Evolutionary conservation across 92 coral and sea anemone species (phyloP), one percentile per base, ranked within the genome.

Genomic region (Epizoanthus scotinus): DNA sequence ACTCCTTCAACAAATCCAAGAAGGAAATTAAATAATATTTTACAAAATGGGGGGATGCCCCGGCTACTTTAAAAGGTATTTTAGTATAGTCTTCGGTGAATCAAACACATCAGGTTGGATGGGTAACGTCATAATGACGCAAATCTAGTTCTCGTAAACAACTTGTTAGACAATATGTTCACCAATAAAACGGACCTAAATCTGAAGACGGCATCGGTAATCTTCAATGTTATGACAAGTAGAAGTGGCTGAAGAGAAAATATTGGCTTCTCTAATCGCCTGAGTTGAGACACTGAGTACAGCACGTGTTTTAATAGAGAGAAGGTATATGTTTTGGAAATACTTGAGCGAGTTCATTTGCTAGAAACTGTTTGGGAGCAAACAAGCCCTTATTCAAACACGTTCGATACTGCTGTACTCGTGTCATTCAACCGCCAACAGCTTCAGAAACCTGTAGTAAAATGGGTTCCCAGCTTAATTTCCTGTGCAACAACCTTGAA

Each of bases 31-130:
- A 24, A 62, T 29, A 25, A 26, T 18, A 22, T 6, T 47, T 15
- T 29, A 27, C 36, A 62, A 26, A 62, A 62, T n/a, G n/a, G 40
- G 67, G 68, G 68, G 68, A 28, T 29, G 17, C 34, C 68, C 68
- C 42, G 26, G 13, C 14, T 20, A 8, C 17, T 14, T 24, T 27
- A 63, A 63, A 25, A 63, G 8, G 68, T 34, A 19, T 22, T 63
- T 27, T 27, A 27, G 52, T 10, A 9, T 47, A 47, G 14, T 47
- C 52, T 47, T 9, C 52, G 12, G 52, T 47, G 0, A 47, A 47
- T 15, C 52, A 47, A 47, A 47, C 52, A 47, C 15, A 47, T 47
- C 52, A 47, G 52, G 19, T 8, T 63, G 26, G 68, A 27, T 63
- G 27, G 20, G 3, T 27, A 40, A 63, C 67, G 67, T 63, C 36